phyloP scores from a whole-genome alignment of 2,888 invertebrate genomes.

The Arrhopalites spinosus region DNA sequence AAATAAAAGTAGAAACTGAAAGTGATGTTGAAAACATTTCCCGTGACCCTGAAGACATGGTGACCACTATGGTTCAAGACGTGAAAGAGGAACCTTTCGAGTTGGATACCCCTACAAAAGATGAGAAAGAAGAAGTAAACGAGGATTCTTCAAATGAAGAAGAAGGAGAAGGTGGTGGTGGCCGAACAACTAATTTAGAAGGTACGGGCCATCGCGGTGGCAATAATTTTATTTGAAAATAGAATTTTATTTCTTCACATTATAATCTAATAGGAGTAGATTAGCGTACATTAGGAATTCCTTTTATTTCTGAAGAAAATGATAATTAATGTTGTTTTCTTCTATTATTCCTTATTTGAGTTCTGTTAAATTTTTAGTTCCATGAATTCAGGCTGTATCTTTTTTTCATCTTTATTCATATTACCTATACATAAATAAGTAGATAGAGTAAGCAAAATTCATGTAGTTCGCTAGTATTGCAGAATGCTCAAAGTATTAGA shows the following conservation, averaged over 20 bases:
- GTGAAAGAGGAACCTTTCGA: background rate
- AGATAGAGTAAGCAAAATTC: background rate
- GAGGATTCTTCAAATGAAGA: conserved; percentile 12
- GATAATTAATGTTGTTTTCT: background rate
- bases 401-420: background rate
- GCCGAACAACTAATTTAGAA: conserved; percentile 45
- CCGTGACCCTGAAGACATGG: background rate
- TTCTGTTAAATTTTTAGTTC: background rate
- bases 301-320: background rate
- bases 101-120: background rate
- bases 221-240: background rate
- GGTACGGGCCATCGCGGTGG: too few relatives aligned
- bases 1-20: background rate
- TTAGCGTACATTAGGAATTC: background rate
- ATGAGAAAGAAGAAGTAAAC: background rate
- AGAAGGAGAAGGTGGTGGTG: conserved; percentile 28
- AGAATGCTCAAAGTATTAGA: too few relatives aligned
- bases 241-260: background rate
- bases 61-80: background rate
- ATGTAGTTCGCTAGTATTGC: too few relatives aligned
- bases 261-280: background rate
- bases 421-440: background rate
- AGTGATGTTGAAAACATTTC: background rate
- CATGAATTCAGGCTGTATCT: background rate
- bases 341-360: background rate